Conservation (phyloP, 2,888 invertebrate genomes). For the Lapara coniferarum region DNA sequence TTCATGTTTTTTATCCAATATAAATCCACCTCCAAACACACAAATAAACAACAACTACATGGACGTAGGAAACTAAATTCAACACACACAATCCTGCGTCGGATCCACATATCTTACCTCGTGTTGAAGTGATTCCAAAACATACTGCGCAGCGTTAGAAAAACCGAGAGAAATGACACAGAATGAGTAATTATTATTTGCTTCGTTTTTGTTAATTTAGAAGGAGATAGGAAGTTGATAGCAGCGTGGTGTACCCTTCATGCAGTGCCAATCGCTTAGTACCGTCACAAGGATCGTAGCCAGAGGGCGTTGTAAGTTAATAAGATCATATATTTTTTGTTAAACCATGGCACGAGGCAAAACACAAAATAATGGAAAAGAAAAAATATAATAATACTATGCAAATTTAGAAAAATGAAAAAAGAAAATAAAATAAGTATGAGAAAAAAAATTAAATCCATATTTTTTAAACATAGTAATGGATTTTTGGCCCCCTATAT, state of each 20-base stretch:
- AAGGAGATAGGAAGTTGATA: slow-evolving; percentile 54
- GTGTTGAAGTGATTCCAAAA: slow-evolving; percentile 99
- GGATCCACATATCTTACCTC: slow-evolving; percentile 90
- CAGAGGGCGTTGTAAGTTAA: slow-evolving; percentile 12
- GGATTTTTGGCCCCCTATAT: slow-evolving; percentile 1
- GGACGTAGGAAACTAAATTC: slow-evolving; percentile 29
- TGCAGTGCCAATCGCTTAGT: slow-evolving; percentile 62
- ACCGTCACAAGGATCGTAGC: slow-evolving; percentile 23
- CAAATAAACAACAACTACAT: slow-evolving; percentile 30
- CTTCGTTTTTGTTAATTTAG: slow-evolving; percentile 65
- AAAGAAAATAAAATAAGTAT: neutral
- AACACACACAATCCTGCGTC: slow-evolving; percentile 61
- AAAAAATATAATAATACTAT: no score
- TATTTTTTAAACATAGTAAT: neutral
- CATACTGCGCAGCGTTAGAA: slow-evolving; percentile 95
- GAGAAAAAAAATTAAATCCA: neutral
- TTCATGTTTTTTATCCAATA: neutral
- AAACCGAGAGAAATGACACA: slow-evolving; percentile 87
- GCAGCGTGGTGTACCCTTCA: slow-evolving; percentile 54
- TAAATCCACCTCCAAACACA: slow-evolving; percentile 27
- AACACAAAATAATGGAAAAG: neutral
- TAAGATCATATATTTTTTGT: neutral
- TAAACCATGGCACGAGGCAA: neutral
- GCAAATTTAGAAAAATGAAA: neutral
- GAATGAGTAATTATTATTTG: slow-evolving; percentile 72